phyloP scores from a whole-genome alignment of 1,140 invertebrate species.

The Eriosoma lanigerum region DNA sequence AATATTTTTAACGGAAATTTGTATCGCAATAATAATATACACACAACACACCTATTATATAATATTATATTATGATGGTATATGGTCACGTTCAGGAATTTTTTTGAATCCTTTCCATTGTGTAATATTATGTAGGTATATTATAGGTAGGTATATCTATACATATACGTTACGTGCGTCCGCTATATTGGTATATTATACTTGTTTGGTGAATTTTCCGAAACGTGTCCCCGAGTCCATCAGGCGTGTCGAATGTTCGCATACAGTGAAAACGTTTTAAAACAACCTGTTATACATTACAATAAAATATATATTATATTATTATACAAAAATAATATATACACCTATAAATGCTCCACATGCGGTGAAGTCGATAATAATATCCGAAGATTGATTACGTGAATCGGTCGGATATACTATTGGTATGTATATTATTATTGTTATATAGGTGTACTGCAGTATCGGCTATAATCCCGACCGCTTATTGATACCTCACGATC shows the following conservation, averaged over 20 bases:
- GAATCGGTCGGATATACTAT: not conserved
- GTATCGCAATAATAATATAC: not conserved
- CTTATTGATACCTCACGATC: slow-evolving; percentile 51
- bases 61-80: too few species aligned
- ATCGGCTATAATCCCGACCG: slow-evolving; percentile 35
- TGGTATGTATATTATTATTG: not conserved
- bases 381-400: slow-evolving; percentile 46
- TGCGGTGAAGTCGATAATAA: slow-evolving; percentile 27
- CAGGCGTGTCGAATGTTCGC: not conserved
- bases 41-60: not conserved
- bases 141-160: too few species aligned
- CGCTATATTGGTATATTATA: not conserved
- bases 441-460: too few species aligned
- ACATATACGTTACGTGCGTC: not conserved
- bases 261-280: slow-evolving; percentile 20
- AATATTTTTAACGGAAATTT: not conserved
- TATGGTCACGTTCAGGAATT: not conserved
- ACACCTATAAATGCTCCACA: slow-evolving; percentile 33
- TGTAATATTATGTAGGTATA: not conserved
- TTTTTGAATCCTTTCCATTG: slow-evolving; percentile 35
- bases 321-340: too few species aligned
- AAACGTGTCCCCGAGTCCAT: slow-evolving; percentile 47
- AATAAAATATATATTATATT: too few species aligned
- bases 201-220: slow-evolving; percentile 21
- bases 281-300: not conserved